Evolutionary conservation across 2,888 invertebrate species (phyloP).

Genomic region (Lasioglossum figueresi): DNA sequence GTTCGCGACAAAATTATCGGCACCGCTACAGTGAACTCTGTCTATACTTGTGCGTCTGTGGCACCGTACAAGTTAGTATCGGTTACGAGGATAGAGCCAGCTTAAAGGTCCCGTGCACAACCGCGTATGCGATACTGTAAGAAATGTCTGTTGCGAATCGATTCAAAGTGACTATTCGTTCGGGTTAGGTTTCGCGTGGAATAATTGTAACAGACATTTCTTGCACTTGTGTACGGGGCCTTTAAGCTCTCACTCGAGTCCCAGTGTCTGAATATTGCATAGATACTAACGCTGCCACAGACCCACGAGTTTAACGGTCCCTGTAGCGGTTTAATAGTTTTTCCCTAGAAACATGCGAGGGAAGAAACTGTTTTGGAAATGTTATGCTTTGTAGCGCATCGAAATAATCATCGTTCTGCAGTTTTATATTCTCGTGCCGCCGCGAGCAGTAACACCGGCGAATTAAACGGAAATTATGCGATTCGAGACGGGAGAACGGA

Average conservation of each 20-base stretch:
- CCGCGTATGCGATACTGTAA: background rate
- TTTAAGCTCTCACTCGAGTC: background rate
- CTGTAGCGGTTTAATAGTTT: background rate
- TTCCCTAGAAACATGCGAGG: background rate
- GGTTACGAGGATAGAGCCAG: background rate
- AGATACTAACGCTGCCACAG: background rate
- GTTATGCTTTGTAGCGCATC: no score
- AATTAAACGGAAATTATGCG: slow-evolving; percentile 38
- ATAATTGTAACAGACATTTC: background rate
- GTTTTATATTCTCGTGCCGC: slow-evolving; percentile 22
- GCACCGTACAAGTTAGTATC: background rate
- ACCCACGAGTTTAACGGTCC: background rate
- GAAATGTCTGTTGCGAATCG: background rate
- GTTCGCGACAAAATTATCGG: background rate
- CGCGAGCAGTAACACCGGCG: slow-evolving; percentile 15
- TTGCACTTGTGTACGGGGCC: background rate
- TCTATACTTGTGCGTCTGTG: background rate
- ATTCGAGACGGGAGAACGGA: slow-evolving; percentile 4
- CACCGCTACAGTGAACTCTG: background rate
- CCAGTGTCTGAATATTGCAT: background rate
- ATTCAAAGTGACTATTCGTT: background rate
- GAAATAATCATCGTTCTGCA: no score
- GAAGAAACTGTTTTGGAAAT: background rate
- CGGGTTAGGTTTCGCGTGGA: no score
- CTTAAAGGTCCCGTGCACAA: slow-evolving; percentile 2